Evolutionary conservation across 2,113 vertebrate genomes (phyloP).

Genomic region (Phyllostomus discolor): DNA sequence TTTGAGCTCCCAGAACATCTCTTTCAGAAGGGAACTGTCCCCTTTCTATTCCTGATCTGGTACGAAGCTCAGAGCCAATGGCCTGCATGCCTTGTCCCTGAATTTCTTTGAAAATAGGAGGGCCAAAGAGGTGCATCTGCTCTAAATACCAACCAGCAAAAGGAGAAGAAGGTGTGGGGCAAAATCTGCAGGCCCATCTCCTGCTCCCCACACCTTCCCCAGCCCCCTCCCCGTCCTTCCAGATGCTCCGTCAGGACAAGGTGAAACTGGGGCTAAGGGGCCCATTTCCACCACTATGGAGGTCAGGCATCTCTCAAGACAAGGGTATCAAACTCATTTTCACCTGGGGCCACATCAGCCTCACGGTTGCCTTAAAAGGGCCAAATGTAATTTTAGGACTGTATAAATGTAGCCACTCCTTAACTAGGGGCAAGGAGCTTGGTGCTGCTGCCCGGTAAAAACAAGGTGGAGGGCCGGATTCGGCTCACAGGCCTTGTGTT

Average conservation of each 20-base stretch:
- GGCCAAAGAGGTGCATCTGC: not conserved
- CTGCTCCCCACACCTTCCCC: not conserved
- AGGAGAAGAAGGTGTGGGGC: not conserved
- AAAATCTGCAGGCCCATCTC: not conserved
- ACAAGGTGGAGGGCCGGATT: too few species aligned
- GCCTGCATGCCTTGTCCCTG: not conserved
- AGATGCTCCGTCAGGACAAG: not conserved
- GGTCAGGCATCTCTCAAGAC: not conserved
- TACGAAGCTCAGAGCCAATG: not conserved
- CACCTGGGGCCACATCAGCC: too few species aligned
- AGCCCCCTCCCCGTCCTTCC: not conserved
- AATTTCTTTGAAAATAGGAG: slow-evolving; percentile 20
- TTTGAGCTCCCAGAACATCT: slow-evolving; percentile 46
- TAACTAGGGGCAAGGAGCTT: too few species aligned
- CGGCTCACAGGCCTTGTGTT: too few species aligned
- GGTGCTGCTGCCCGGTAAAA: too few species aligned
- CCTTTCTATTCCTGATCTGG: slow-evolving; percentile 15
- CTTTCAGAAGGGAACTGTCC: slow-evolving; percentile 20
- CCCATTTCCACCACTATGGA: not conserved
- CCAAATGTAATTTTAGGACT: too few species aligned
- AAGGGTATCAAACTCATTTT: too few species aligned
- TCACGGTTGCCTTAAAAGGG: too few species aligned
- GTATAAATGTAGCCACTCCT: too few species aligned
- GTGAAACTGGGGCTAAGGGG: not conserved
- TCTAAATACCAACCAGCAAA: not conserved